Evolutionary conservation across 2,113 vertebrate species (phyloP).

Genomic region (Excalfactoria chinensis): DNA sequence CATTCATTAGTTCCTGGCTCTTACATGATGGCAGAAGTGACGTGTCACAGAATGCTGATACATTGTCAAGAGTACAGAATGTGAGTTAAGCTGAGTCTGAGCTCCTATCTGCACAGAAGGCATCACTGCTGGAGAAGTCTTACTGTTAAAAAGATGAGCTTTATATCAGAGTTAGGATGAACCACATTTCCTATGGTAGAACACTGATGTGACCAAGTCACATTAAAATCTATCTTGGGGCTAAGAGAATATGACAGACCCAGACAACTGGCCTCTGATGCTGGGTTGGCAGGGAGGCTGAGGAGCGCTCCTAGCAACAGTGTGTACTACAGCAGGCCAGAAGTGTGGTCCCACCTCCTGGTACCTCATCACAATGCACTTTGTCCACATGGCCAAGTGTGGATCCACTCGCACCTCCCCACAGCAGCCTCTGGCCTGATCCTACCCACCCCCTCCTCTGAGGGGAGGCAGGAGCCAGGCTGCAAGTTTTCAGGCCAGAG

Average conservation of each 20-base stretch:
- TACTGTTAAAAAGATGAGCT: not conserved
- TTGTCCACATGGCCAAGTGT: fast-evolving
- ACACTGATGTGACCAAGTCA: not conserved
- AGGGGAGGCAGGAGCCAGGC: not conserved
- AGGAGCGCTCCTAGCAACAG: not conserved
- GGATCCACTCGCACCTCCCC: not conserved
- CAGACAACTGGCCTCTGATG: not conserved
- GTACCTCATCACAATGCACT: fast-evolving
- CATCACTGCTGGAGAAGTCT: not conserved
- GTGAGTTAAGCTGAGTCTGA: not conserved
- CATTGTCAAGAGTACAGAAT: not conserved
- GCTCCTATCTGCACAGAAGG: not conserved
- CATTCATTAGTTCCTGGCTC: not conserved
- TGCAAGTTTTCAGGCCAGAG: not conserved
- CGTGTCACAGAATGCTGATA: not conserved
- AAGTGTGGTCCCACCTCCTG: not conserved
- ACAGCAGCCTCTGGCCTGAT: not conserved
- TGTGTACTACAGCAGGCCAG: fast-evolving
- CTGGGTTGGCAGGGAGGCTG: not conserved
- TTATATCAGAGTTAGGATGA: not conserved
- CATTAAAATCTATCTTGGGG: not conserved
- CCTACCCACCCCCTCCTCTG: not conserved
- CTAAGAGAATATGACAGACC: not conserved
- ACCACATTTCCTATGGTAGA: not conserved
- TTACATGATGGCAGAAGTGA: not conserved